Conservation (phyloP, 2,113 vertebrate species). For the Melanerpes aurifrons region DNA sequence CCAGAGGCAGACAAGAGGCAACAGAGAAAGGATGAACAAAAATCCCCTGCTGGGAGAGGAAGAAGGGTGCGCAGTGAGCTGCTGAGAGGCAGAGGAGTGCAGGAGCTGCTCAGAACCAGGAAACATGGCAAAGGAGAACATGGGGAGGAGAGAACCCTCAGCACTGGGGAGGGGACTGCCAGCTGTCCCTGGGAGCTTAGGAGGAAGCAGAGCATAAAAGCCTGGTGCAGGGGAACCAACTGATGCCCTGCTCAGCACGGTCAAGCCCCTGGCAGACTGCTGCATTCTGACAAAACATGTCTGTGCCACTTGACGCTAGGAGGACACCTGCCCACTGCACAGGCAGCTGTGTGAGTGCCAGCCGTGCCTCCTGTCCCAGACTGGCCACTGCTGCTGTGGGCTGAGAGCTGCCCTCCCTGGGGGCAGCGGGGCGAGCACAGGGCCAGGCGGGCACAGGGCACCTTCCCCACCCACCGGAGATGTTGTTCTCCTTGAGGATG, state of each 20-base stretch:
- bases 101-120: background rate
- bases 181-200: background rate
- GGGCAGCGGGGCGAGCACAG: no score
- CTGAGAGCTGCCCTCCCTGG: background rate
- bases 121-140: background rate
- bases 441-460: background rate
- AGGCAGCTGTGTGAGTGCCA: background rate
- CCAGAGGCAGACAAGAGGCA: background rate
- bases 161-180: background rate
- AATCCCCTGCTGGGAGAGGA: background rate
- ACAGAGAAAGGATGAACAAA: background rate
- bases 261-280: background rate
- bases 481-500: conserved; percentile 90
- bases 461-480: conserved; percentile 76
- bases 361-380: no score
- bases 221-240: background rate
- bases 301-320: background rate
- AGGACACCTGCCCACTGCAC: background rate
- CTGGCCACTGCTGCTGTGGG: background rate
- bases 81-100: background rate
- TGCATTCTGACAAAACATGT: background rate
- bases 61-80: background rate
- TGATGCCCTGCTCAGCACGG: rapidly evolving
- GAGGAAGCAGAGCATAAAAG: background rate
- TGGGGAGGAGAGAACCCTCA: no score